Evolutionary conservation across 2,113 vertebrate genomes (phyloP), one percentile per base, ranked within the genome.

Genomic region (Agapornis roseicollis): DNA sequence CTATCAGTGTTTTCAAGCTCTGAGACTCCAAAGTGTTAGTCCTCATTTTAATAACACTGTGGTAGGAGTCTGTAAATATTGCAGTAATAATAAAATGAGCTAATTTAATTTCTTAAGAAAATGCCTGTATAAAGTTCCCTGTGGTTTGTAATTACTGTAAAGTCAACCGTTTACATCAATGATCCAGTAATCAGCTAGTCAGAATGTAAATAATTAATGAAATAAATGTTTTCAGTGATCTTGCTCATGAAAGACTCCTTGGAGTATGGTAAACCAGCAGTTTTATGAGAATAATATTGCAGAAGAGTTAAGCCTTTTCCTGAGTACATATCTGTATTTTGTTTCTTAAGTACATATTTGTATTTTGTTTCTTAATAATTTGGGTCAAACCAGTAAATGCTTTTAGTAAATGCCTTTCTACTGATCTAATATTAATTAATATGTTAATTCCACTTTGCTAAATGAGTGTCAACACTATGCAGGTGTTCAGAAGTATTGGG

Each of bases 141-240:
- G 91, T 87, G 97, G 92, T 90, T 89, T 96, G 97, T 97, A 97
- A 96, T 93, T 97, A 95, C 87, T 39, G 29, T 91, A 96, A 96
- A 97, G 95, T 89, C 94, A 94, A 96, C 63, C 77, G 79, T 95
- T 94, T 94, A 76, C 81, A 95, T 97, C 95, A 95, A 96, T 96
- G 83, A 85, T 88, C 69, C 53, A 22, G 76, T 88, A 96, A 96
- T 97, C 84, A 95, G 83, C 61, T 91, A 78, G 47, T 83, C 93
- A 96, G 77, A 96, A 94, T n/a, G 73, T 95, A 42, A 95, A 89
- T 78, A 80, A 89, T 80, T 94, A 96, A 96, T 89, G 88, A 92
- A 95, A 87, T 37, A 85, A 82, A 74, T 88, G 63, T 84, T 94
- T 96, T 94, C 93, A 82, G 50, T 24, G 10, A 80, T 89, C 81